Evolutionary conservation across 2,113 vertebrate genomes (phyloP).

Genomic region (Columba livia): DNA sequence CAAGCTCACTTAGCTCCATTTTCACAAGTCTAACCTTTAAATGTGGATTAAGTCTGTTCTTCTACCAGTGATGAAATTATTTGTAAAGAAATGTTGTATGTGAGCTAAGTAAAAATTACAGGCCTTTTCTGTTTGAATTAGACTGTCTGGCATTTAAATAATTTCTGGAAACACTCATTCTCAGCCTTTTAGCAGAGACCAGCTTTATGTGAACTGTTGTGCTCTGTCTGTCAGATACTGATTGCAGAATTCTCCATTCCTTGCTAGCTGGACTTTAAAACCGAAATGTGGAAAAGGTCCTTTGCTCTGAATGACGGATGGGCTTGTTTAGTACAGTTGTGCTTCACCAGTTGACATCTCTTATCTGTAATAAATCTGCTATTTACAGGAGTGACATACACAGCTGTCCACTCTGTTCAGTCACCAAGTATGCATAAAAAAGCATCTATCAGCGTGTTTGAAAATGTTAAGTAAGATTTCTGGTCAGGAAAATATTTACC

Average conservation of each 20-base stretch:
- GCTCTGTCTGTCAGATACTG: background rate
- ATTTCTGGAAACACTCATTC: background rate
- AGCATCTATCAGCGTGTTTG: background rate
- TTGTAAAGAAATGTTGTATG: background rate
- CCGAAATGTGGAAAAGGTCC: background rate
- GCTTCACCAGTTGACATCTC: background rate
- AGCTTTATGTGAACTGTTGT: background rate
- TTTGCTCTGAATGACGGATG: background rate
- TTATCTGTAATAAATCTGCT: background rate
- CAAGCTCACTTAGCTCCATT: background rate
- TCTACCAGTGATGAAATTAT: background rate
- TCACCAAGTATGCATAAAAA: background rate
- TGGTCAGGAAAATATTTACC: background rate
- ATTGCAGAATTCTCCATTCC: background rate
- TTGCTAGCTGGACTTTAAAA: background rate
- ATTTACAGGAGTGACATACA: background rate
- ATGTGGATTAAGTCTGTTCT: background rate
- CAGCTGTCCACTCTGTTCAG: background rate
- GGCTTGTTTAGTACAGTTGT: background rate
- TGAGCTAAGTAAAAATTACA: background rate
- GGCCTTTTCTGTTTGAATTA: background rate
- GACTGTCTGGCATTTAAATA: background rate
- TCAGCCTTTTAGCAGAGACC: background rate
- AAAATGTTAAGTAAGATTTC: background rate
- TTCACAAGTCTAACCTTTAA: background rate